Base-by-base conservation (phyloP, 2,113 vertebrate species). In the Lophochroa leadbeateri region DNA sequence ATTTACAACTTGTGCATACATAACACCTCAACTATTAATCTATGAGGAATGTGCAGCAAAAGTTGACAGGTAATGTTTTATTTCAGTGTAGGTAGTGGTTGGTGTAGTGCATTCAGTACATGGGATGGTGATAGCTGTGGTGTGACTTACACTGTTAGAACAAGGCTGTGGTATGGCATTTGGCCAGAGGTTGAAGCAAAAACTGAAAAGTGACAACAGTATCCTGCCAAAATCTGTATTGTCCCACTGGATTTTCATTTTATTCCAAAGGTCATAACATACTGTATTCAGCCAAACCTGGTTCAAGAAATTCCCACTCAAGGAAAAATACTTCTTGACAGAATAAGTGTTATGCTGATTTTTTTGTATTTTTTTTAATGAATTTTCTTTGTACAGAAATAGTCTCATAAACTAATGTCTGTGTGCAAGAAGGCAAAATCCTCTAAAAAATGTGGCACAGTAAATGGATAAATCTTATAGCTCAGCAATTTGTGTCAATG, bases 191-290 rank as follows among this genome's bases (percentile, higher is more conserved):
- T 37, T 94, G 86, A 96, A 92, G 72, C 77, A 67, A 96, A 97
- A 92, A 86, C 35, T 83, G 35, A 95, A 92, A 82, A 96, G 85
- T 10, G 19, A 81, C 79, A 86, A 86, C 87, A 74, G n/a, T 44
- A 93, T 96, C 79, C 86, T 91, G 91, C 90, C 82, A 89, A 95
- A 97, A 86, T 92, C 82, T 88, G 21, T 91, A 91, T 94, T 95
- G 69, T 92, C 85, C 75, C 68, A 91, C 71, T 85, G 74, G 61
- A 17, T 95, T 95, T 94, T 75, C 16, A 76, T 91, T 94, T 96
- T 94, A 89, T 95, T 90, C 50, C 81, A 91, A 94, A 96, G 85
- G 60, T 94, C 80, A 58, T 83, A 96, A 86, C n/a, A 85, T 29
- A 84, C 3, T 6, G 17, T 77, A 78, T 83, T 78, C 78, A 95